Evolutionary conservation across 1,140 invertebrate species (phyloP).

Genomic region (Agrilus planipennis): DNA sequence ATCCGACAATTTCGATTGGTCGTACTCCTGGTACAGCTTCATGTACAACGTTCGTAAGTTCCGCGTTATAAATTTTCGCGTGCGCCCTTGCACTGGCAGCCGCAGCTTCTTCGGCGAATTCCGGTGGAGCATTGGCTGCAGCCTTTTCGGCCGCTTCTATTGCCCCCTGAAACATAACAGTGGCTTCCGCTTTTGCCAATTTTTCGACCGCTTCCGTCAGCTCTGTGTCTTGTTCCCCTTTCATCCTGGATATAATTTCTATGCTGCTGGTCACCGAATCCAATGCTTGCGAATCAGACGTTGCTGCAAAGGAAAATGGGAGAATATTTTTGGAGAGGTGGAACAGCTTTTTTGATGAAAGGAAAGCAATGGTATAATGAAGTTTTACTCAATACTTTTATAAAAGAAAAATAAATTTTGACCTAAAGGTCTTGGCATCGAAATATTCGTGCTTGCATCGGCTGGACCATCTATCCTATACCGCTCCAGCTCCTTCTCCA

Average conservation of each 20-base stretch:
- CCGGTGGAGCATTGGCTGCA: constrained; percentile 29
- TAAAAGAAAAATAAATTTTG: constrained; percentile 6
- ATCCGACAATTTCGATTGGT: constrained; percentile 34
- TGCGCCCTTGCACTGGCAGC: constrained; percentile 29
- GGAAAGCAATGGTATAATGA: no score
- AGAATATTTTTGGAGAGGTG: constrained; percentile 16
- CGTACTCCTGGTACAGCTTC: constrained; percentile 22
- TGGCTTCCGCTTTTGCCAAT: constrained; percentile 32
- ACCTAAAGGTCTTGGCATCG: constrained; percentile 2
- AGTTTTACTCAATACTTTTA: constrained; percentile 7
- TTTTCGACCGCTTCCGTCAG: constrained; percentile 31
- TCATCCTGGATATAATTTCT: constrained; percentile 22
- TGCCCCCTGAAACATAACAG: constrained; percentile 30
- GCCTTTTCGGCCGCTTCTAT: constrained; percentile 33
- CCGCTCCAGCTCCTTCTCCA: constrained; percentile 27
- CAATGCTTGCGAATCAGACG: no score
- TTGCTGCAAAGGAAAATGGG: constrained; percentile 20
- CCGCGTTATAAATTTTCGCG: constrained; percentile 27
- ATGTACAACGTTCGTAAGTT: constrained; percentile 26
- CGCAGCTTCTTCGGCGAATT: constrained; percentile 33
- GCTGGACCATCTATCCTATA: constrained; percentile 10
- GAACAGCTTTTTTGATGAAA: constrained; percentile 8
- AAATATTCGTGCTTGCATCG: constrained; percentile 2
- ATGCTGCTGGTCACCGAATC: no score
- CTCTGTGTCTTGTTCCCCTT: constrained; percentile 25